phyloP scores from a whole-genome alignment of 1,140 invertebrate species.

The Eurosta solidaginis region DNA sequence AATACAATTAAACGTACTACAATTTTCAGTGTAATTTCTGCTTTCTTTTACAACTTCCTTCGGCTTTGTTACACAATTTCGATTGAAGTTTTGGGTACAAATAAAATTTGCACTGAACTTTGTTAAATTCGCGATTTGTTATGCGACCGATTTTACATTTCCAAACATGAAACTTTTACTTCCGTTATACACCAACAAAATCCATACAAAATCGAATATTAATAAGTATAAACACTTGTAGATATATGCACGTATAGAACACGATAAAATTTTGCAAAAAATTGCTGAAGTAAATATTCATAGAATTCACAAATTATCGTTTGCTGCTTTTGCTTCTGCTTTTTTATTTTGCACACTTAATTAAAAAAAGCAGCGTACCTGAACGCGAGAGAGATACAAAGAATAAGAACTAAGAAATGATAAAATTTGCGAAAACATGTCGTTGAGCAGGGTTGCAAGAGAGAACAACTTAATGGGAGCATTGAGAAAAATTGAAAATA shows the following conservation, averaged over 20 bases:
- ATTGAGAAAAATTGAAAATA: too few relatives aligned
- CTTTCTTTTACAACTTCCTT: background rate
- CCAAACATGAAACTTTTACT: background rate
- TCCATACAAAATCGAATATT: too few relatives aligned
- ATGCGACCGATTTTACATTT: background rate
- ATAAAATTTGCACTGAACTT: background rate
- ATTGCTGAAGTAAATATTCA: background rate
- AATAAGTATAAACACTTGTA: too few relatives aligned
- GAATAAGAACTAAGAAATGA: background rate
- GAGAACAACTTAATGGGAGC: background rate
- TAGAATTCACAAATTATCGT: background rate
- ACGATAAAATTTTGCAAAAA: background rate
- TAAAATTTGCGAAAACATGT: background rate
- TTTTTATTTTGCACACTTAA: conserved; percentile 14
- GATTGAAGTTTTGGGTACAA: background rate
- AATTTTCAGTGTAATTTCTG: background rate
- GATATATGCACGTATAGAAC: background rate
- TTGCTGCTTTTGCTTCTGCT: background rate
- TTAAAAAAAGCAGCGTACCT: conserved; percentile 15
- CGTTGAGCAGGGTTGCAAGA: background rate
- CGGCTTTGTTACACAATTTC: conserved; percentile 25
- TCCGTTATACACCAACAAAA: background rate
- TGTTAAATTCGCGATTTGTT: background rate
- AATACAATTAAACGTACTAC: background rate
- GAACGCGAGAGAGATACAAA: background rate